Evolutionary conservation across 2,888 invertebrate genomes (phyloP), one percentile per base, ranked within the genome.

Genomic region (Cosmorhoe ocellata): DNA sequence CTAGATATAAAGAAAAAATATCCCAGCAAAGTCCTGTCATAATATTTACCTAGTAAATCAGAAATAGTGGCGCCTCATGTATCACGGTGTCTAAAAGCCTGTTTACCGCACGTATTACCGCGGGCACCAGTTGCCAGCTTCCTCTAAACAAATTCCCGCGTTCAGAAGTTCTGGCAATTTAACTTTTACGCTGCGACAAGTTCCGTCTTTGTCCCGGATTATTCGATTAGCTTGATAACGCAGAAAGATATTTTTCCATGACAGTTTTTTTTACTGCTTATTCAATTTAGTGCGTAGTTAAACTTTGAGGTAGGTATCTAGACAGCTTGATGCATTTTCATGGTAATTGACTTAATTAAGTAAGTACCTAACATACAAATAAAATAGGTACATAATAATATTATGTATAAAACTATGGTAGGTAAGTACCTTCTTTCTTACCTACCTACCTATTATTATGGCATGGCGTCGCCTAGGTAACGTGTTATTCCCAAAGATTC

Each of bases 151-250:
- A 75, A 71, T 69, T 66, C 58, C 43, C 51, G 53, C 58, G 60
- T 56, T 64, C 56, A 63, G 50, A 60, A 63, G 68, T 72, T 71
- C 66, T 68, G 73, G 71, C 78, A 80, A 80, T 81, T 80, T 79
- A 83, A 82, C 82, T 83, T 83, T 81, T 81, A 47, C 64, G 59
- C 58, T 63, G 48, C 43, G 61, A 57, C 67, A 79, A 78, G n/a
- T 76, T 79, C 71, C 59, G 65, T 72, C 77, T 71, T 75, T 75
- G 73, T 75, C 67, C 59, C 51, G 52, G 63, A 61, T 75, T 71
- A 80, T 79, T 79, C 67, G 74, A 77, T 81, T 79, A 78, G 66
- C 59, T 61, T 18, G 18, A 18, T 18, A 66, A 50, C 68, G 72
- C 68, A 73, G 66, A 67, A 61, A 51, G 63, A 61, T 61, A 44